Evolutionary conservation across 2,797 vertebrate genomes (phyloP).

Genomic region (Alfaro cultratus): DNA sequence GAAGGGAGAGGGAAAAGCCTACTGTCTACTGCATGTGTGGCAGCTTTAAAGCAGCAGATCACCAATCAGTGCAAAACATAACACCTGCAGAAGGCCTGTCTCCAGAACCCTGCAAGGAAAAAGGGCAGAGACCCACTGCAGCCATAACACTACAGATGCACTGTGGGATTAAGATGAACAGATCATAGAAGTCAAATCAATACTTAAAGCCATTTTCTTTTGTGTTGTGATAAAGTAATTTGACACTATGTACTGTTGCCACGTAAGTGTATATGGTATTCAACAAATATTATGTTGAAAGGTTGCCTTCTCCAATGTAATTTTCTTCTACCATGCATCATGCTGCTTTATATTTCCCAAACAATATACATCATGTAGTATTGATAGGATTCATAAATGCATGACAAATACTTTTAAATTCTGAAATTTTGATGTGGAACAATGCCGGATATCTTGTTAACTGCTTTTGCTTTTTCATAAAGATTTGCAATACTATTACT

Average conservation of each 20-base stretch:
- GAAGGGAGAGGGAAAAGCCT: no score
- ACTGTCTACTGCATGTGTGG: no score
- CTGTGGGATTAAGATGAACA: background rate
- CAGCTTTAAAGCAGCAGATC: no score
- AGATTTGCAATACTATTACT: constrained; percentile 11
- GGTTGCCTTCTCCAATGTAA: background rate
- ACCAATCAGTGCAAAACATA: no score
- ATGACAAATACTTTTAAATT: background rate
- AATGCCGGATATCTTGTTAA: background rate
- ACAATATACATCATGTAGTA: background rate
- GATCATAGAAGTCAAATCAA: background rate
- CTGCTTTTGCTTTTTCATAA: background rate
- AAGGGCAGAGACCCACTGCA: no score
- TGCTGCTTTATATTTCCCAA: background rate
- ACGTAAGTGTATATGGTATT: background rate
- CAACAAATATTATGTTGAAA: background rate
- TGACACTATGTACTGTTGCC: background rate
- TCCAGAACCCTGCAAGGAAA: no score
- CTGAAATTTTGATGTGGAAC: background rate
- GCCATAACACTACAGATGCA: background rate
- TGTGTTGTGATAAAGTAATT: background rate
- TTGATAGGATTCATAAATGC: background rate
- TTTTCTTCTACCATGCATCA: background rate
- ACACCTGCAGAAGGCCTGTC: no score
- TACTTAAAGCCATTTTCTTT: background rate